phyloP scores from a whole-genome alignment of 1,140 invertebrate genomes.

The Amphibalanus amphitrite region DNA sequence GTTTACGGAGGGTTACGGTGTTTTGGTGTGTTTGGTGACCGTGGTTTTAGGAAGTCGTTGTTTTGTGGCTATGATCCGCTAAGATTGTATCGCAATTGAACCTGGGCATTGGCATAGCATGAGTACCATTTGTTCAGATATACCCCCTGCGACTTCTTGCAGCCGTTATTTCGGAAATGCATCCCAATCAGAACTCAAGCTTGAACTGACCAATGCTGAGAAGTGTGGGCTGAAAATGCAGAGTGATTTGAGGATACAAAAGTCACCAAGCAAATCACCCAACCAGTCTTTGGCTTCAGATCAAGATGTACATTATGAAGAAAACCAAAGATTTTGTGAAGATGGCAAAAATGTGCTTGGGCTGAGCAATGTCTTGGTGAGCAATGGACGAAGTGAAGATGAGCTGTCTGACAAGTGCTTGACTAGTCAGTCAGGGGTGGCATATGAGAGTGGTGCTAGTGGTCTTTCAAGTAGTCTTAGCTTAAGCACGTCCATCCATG shows the following conservation, averaged over 20 bases:
- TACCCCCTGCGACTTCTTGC: neutral
- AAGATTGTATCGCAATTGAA: no score
- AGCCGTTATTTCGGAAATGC: neutral
- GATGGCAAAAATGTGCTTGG: neutral
- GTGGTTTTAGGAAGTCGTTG: neutral
- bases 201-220: neutral
- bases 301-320: neutral
- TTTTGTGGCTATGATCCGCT: no score
- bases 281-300: neutral
- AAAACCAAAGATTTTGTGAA: neutral
- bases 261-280: neutral
- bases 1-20: neutral
- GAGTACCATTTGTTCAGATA: neutral
- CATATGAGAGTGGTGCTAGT: neutral
- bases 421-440: neutral
- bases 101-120: neutral
- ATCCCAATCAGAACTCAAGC: neutral
- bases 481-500: neutral
- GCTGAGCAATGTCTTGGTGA: neutral
- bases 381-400: neutral
- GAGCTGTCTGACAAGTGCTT: neutral
- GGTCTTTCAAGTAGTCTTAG: neutral
- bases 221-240: neutral
- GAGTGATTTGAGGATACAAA: neutral
- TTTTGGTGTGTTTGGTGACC: neutral